These are phyloP conservation scores for Apogon hyalosoma DNA, from an alignment of 2,797 vertebrate genomes.

Conservation along the genomic window DNA sequence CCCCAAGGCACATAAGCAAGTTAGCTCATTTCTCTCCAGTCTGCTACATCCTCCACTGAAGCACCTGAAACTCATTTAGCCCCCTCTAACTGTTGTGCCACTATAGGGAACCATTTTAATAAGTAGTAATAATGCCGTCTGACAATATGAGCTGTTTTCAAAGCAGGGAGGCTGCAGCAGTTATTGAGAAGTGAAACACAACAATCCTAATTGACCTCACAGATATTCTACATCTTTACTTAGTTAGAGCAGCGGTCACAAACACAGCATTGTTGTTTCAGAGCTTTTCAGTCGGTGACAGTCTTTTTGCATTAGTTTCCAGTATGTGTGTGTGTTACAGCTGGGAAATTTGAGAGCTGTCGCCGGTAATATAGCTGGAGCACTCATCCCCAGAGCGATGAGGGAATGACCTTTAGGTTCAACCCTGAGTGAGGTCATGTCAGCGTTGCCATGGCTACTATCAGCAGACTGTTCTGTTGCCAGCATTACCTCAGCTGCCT, in stretches of 20 bases:
- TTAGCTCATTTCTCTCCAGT: constrained; percentile 72
- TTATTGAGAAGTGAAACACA: constrained; percentile 59
- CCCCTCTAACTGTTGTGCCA: constrained; percentile 73
- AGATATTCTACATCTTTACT: constrained; percentile 38
- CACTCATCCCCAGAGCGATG: constrained; percentile 64
- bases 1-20: constrained; percentile 68
- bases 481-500: constrained; percentile 87
- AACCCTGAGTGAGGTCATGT: constrained; percentile 85
- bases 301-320: constrained; percentile 16
- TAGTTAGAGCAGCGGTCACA: constrained; percentile 37
- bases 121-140: constrained; percentile 79
- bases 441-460: constrained; percentile 85
- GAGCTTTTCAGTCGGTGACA: constrained; percentile 10
- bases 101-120: constrained; percentile 82
- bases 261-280: constrained; percentile 36
- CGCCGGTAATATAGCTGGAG: constrained; percentile 63
- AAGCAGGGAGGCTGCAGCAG: constrained; percentile 57
- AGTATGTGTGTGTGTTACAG: constrained; percentile 34
- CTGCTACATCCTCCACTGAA: constrained; percentile 72
- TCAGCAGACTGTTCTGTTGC: constrained; percentile 79
- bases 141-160: constrained; percentile 75
- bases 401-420: constrained; percentile 85
- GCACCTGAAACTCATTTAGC: constrained; percentile 84
- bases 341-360: constrained; percentile 68
- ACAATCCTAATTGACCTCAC: constrained; percentile 45